Conservation (phyloP, 2,113 vertebrate species). For the Brevimyrus niger region DNA sequence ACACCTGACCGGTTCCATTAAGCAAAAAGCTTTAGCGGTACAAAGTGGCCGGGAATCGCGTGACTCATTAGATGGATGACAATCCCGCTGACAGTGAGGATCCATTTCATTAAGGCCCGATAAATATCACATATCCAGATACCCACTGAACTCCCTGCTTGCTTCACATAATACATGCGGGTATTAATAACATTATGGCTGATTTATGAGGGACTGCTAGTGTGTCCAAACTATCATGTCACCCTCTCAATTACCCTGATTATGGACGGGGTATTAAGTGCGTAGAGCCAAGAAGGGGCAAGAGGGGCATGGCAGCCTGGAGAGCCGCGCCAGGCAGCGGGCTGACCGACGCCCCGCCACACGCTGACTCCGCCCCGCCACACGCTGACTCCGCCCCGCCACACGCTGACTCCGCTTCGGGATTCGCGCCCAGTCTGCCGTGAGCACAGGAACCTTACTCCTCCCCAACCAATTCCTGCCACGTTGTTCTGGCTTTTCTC, state of each 20-base stretch:
- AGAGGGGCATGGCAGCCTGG: background rate
- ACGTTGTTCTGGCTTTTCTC: background rate
- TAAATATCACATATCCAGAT: background rate
- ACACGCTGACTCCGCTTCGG: background rate
- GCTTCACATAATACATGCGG: background rate
- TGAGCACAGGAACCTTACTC: background rate
- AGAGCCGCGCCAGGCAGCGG: background rate
- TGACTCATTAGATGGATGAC: slow-evolving; percentile 4
- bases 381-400: background rate
- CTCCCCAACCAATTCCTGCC: background rate
- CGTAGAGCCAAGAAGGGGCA: background rate
- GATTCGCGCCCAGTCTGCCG: background rate
- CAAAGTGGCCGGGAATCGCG: background rate
- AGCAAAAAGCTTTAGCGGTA: background rate
- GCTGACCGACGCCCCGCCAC: background rate
- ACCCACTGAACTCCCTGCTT: background rate
- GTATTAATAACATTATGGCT: background rate
- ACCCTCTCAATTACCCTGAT: background rate
- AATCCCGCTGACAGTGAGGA: background rate
- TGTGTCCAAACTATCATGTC: background rate
- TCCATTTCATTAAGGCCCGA: slow-evolving; percentile 16
- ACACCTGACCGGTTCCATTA: background rate
- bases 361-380: too few species aligned
- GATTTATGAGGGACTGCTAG: background rate
- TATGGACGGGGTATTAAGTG: background rate